Evolutionary conservation across 2,113 vertebrate genomes (phyloP).

Genomic region (Paradisaea rubra): DNA sequence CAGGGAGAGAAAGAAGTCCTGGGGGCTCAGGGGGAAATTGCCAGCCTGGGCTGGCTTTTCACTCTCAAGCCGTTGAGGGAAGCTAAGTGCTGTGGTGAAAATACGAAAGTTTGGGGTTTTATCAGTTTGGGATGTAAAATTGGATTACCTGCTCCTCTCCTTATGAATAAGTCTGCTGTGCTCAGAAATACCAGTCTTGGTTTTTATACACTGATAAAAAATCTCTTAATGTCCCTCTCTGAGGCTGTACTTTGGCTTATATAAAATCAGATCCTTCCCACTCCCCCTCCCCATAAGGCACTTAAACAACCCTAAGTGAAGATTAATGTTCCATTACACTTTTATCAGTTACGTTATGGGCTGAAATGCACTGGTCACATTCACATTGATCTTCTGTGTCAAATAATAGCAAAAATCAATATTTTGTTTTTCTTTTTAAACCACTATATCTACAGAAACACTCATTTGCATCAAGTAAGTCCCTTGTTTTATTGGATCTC

Average conservation of each 20-base stretch:
- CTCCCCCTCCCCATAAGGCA: neutral
- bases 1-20: neutral
- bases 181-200: neutral
- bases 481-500: neutral
- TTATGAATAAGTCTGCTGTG: neutral
- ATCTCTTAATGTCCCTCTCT: neutral
- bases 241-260: neutral
- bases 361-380: neutral
- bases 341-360: neutral
- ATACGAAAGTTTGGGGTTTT: neutral
- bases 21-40: neutral
- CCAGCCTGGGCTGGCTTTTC: neutral
- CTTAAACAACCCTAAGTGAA: neutral
- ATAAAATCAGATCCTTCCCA: neutral
- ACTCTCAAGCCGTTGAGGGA: neutral
- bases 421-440: neutral
- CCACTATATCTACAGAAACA: fast-evolving
- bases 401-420: neutral
- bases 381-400: neutral
- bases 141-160: neutral
- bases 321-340: neutral
- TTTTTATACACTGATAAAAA: neutral
- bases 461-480: neutral
- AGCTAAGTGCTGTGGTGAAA: neutral
- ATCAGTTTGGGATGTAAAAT: neutral